Evolutionary conservation across 2,113 vertebrate genomes (phyloP).

Genomic region (Cichladusa arquata): DNA sequence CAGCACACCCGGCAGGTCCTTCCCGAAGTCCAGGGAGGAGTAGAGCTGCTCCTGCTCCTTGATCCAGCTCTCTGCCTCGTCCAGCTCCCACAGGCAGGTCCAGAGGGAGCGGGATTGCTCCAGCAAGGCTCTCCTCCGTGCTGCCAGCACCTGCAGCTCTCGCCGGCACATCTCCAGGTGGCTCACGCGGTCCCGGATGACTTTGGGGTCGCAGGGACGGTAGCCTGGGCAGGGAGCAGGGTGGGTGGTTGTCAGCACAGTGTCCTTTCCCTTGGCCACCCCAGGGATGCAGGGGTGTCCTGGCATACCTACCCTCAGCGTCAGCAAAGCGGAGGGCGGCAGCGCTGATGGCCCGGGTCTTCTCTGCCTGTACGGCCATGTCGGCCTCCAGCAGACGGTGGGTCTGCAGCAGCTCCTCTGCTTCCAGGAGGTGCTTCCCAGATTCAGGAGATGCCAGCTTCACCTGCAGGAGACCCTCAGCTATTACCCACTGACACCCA

Average conservation of each 20-base stretch:
- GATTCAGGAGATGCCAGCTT: conserved; percentile 85
- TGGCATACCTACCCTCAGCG: conserved; percentile 76
- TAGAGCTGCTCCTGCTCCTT: conserved; percentile 95
- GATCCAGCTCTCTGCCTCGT: conserved; percentile 92
- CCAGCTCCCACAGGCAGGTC: conserved; percentile 93
- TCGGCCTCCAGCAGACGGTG: conserved; percentile 89
- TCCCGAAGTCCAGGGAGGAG: conserved; percentile 90
- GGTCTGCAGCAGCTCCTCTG: conserved; percentile 91
- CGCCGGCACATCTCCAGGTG: conserved; percentile 87
- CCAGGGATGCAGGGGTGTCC: rapidly evolving
- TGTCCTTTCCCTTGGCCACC: rapidly evolving
- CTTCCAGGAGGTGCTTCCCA: conserved; percentile 94
- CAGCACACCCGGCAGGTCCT: conserved; percentile 89
- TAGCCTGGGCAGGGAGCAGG: conserved; percentile 74
- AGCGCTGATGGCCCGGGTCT: conserved; percentile 78
- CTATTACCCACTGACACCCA: not conserved
- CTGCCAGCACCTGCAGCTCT: conserved; percentile 83
- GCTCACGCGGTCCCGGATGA: conserved; percentile 89
- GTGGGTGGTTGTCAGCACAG: rapidly evolving
- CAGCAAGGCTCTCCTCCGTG: conserved; percentile 80
- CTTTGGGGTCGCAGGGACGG: conserved; percentile 92
- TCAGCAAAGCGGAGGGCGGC: conserved; percentile 86
- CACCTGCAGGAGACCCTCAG: conserved; percentile 59
- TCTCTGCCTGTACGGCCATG: conserved; percentile 88
- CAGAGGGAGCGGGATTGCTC: conserved; percentile 90